Percentiles rank a stretch among this genome's conserved stretches.
Evolutionary conservation across 2,113 vertebrate species (phyloP).

Genomic region (Phaethon lepturus): DNA sequence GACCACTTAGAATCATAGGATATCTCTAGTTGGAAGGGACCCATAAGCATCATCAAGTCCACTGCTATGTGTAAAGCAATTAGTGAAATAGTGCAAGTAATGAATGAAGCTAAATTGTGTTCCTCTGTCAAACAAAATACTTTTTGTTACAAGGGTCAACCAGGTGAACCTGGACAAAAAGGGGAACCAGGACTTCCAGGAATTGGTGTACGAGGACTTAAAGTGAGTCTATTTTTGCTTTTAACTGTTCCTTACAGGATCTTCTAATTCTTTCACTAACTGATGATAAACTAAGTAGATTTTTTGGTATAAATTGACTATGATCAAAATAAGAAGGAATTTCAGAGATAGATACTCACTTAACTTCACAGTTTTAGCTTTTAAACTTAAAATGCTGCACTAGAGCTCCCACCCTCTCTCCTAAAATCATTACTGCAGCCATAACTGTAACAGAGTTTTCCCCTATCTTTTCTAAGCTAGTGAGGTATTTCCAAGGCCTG

Average conservation of each 20-base stretch:
- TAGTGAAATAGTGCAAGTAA: not conserved
- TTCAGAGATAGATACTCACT: not conserved
- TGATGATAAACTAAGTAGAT: not conserved
- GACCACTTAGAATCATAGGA: not conserved
- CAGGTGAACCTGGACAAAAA: slow-evolving; percentile 60
- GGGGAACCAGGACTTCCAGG: slow-evolving; percentile 73
- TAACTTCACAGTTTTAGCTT: not conserved
- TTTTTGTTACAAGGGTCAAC: slow-evolving; percentile 63
- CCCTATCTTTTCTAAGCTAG: not conserved
- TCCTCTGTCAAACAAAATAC: not conserved
- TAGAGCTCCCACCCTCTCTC: not conserved
- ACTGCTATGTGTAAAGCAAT: not conserved
- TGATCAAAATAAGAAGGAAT: not conserved
- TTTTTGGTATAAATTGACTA: not conserved
- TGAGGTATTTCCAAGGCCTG: not conserved
- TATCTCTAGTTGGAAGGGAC: not conserved
- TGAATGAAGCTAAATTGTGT: not conserved
- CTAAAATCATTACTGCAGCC: not conserved
- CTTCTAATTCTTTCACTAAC: not conserved
- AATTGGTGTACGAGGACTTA: slow-evolving; percentile 74
- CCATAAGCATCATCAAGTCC: not conserved
- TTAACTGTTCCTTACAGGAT: not conserved
- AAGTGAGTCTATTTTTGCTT: slow-evolving; percentile 72
- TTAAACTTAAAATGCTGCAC: not conserved
- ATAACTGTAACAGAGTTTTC: not conserved